Percentiles rank a stretch among this genome's conserved stretches.
These are phyloP conservation scores for Rhynchonycteris naso DNA, from an alignment of 2,797 vertebrate genomes.

Conservation along the genomic window DNA sequence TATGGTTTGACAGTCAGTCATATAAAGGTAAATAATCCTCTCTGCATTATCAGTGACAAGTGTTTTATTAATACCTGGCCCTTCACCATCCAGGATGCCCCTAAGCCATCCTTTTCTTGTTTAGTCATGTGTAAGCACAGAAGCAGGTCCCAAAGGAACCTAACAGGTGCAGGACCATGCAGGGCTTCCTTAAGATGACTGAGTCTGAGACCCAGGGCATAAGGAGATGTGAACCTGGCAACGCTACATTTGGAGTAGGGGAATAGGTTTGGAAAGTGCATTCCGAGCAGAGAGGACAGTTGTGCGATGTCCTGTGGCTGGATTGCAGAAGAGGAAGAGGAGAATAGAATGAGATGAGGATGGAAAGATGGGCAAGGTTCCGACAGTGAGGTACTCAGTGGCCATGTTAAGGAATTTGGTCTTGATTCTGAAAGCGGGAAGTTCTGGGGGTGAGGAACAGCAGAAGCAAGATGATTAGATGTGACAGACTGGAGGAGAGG, in stretches of 20 bases:
- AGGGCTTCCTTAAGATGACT: not conserved
- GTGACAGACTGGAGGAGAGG: not conserved
- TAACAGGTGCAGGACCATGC: not conserved
- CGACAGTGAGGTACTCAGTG: not conserved
- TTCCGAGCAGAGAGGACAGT: not conserved
- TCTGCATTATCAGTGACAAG: not conserved
- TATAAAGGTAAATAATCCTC: not conserved
- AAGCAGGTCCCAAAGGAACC: not conserved
- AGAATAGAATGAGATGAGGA: not conserved
- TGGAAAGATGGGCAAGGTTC: not conserved
- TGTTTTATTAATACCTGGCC: not conserved
- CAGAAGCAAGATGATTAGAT: not conserved
- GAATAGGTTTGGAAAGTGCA: not conserved
- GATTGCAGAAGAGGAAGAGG: not conserved
- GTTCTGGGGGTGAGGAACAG: not conserved
- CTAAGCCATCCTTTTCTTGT: not conserved
- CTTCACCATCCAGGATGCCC: not conserved
- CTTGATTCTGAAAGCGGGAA: not conserved
- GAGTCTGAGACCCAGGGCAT: not conserved
- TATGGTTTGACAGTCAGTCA: not conserved
- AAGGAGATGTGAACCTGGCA: not conserved
- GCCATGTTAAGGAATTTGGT: not conserved
- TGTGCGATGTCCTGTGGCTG: fast-evolving
- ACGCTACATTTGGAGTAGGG: not conserved
- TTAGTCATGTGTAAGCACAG: not conserved